Percentiles rank a stretch among this genome's conserved stretches.
Conservation (phyloP, 1,140 invertebrate genomes). For the Drosophila ogumai region DNA sequence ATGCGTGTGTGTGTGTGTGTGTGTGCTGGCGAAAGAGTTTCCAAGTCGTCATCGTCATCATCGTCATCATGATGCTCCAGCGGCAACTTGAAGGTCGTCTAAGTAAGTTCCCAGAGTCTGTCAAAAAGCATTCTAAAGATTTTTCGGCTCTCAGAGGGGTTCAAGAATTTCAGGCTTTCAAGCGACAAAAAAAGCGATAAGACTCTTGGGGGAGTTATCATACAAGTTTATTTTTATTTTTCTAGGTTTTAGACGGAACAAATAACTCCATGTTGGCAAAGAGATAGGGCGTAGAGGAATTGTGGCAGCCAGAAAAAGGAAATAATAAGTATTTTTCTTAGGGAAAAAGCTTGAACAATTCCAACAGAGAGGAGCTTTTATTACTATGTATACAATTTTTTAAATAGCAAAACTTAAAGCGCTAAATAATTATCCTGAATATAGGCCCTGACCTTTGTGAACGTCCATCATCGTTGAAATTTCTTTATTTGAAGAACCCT, state of each 20-base stretch:
- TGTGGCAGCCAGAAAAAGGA: not conserved
- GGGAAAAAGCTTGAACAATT: not conserved
- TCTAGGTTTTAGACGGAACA: not conserved
- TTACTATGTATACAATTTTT: not conserved
- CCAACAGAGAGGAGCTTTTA: not conserved
- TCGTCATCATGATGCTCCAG: slow-evolving; percentile 10
- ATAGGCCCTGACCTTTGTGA: not conserved
- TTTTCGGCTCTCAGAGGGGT: slow-evolving; percentile 31
- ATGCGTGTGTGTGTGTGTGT: slow-evolving; percentile 6
- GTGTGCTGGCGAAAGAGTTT: slow-evolving; percentile 34
- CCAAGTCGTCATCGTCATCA: slow-evolving; percentile 43
- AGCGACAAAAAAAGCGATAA: slow-evolving; percentile 23
- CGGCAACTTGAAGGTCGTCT: slow-evolving; percentile 49
- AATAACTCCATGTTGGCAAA: slow-evolving; percentile 13
- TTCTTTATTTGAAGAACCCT: slow-evolving; percentile 31
- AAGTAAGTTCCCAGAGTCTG: slow-evolving; percentile 46
- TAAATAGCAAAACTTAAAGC: not conserved
- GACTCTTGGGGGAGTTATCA: slow-evolving; percentile 15
- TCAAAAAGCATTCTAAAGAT: slow-evolving; percentile 49
- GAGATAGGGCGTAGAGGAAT: not conserved
- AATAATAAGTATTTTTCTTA: not conserved
- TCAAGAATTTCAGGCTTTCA: slow-evolving; percentile 31
- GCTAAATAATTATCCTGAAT: not conserved
- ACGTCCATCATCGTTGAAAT: slow-evolving; percentile 30
- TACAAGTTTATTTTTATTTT: slow-evolving; percentile 6